phyloP scores from a whole-genome alignment of 1,140 invertebrate species.

The Acromyrmex charruanus region DNA sequence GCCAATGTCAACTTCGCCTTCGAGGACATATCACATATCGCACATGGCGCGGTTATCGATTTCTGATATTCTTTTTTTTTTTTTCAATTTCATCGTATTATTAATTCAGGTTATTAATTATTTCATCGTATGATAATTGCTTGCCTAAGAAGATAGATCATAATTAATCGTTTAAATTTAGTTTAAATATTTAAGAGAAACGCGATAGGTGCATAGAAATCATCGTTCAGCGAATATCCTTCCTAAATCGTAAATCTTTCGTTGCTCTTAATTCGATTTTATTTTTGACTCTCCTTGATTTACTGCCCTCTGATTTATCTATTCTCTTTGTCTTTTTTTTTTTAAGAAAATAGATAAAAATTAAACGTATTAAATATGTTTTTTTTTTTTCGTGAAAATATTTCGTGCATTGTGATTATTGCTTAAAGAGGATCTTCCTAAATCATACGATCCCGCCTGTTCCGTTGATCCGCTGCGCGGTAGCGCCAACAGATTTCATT shows the following conservation, averaged over 20 bases:
- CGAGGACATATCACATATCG: slow-evolving; percentile 11
- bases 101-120: background rate
- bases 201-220: background rate
- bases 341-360: background rate
- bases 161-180: slow-evolving; percentile 6
- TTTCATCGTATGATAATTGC: background rate
- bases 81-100: background rate
- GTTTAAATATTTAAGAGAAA: background rate
- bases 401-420: slow-evolving; percentile 65
- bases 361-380: slow-evolving; percentile 24
- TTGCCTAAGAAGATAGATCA: background rate
- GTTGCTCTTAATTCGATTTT: background rate
- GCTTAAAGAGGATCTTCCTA: slow-evolving; percentile 49
- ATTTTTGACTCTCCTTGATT: too few species aligned
- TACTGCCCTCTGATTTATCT: too few species aligned
- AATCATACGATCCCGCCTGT: slow-evolving; percentile 47
- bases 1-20: background rate
- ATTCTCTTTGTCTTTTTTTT: background rate
- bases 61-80: too few species aligned
- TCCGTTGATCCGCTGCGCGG: slow-evolving; percentile 25
- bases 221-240: background rate
- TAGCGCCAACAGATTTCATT: slow-evolving; percentile 68
- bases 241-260: background rate
- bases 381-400: background rate
- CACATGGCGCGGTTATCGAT: background rate